Percentiles rank a stretch among this genome's conserved stretches.
These are phyloP conservation scores for Laticauda colubrina DNA, from an alignment of 2,113 vertebrate genomes.

Conservation along the genomic window DNA sequence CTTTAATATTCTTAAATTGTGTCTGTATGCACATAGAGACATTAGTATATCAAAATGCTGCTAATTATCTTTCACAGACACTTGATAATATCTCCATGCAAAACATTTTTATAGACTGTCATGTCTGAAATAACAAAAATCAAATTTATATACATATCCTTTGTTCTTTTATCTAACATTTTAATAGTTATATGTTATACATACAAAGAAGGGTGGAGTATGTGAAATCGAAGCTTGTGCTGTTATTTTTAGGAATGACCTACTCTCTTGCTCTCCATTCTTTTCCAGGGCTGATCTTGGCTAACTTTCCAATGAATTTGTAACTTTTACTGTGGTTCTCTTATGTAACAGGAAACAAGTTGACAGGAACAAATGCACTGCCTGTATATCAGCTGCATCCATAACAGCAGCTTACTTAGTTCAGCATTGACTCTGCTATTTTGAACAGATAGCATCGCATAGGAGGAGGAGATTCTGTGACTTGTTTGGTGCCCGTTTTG, in stretches of 20 bases:
- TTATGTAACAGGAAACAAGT: slow-evolving; percentile 83
- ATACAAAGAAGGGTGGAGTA: slow-evolving; percentile 36
- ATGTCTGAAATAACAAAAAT: slow-evolving; percentile 14
- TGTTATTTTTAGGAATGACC: slow-evolving; percentile 77
- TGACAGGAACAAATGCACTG: slow-evolving; percentile 81
- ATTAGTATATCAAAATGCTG: not conserved
- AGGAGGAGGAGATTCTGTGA: slow-evolving; percentile 30
- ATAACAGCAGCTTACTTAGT: slow-evolving; percentile 64
- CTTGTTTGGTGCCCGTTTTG: slow-evolving; percentile 5
- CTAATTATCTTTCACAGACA: not conserved
- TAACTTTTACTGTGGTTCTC: slow-evolving; percentile 85
- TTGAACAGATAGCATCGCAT: slow-evolving; percentile 45
- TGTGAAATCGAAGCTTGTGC: slow-evolving; percentile 58
- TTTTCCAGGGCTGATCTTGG: slow-evolving; percentile 72
- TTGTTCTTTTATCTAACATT: not conserved
- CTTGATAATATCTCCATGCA: not conserved
- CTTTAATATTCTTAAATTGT: not conserved
- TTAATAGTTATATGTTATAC: slow-evolving; percentile 30
- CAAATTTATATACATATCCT: not conserved
- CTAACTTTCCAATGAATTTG: slow-evolving; percentile 85
- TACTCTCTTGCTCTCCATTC: slow-evolving; percentile 66
- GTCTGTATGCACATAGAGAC: not conserved
- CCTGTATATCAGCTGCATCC: slow-evolving; percentile 68
- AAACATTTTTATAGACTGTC: slow-evolving; percentile 23
- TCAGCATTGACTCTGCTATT: slow-evolving; percentile 55